These are phyloP conservation scores for Aphis gossypii DNA, from an alignment of 1,140 invertebrate genomes.

Conservation along the genomic window DNA sequence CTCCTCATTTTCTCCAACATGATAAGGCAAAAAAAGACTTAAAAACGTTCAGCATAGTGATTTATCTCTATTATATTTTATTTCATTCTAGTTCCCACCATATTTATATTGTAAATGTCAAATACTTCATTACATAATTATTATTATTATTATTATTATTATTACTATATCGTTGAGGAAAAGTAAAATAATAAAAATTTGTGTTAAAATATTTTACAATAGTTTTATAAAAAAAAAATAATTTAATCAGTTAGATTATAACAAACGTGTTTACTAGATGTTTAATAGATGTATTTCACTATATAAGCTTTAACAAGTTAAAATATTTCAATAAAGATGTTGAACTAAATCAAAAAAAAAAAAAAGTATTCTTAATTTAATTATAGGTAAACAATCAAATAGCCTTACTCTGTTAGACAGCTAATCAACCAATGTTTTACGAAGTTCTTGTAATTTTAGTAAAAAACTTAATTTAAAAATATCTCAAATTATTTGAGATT, in stretches of 20 bases:
- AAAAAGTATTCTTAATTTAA: no score
- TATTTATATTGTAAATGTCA: neutral
- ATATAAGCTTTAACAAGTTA: neutral
- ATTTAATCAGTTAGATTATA: neutral
- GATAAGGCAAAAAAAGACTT: constrained; percentile 40
- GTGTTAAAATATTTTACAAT: neutral
- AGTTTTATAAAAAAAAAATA: neutral
- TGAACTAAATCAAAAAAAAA: no score
- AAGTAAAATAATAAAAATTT: neutral
- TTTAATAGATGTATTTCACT: no score
- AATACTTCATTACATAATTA: neutral
- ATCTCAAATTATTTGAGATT: no score
- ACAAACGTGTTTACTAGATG: neutral
- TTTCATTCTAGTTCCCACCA: neutral
- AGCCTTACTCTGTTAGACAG: no score
- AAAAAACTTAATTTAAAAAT: no score
- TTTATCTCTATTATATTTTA: constrained; percentile 30
- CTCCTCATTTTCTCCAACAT: neutral
- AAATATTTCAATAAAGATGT: neutral
- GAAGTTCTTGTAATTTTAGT: no score
- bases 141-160: neutral
- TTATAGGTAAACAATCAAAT: neutral
- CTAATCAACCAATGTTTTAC: no score
- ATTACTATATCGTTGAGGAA: neutral
- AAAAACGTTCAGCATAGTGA: constrained; percentile 21